phyloP scores from a whole-genome alignment of 2,797 vertebrate species.

The Syndactyla subalaris region DNA sequence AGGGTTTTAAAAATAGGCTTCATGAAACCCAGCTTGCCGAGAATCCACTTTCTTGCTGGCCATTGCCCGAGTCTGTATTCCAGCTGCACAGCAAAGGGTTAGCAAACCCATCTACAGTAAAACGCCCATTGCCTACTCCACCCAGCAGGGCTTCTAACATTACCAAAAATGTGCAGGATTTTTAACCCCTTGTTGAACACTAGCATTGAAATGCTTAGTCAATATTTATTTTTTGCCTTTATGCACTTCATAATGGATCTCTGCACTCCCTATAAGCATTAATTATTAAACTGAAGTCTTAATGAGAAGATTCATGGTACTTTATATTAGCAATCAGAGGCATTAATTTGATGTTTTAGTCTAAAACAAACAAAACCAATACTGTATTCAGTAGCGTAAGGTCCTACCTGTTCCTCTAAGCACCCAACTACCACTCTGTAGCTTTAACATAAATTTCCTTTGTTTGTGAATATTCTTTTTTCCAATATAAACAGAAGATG shows the following conservation, averaged over 20 bases:
- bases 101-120: constrained; percentile 25
- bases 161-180: constrained; percentile 5
- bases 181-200: constrained; percentile 32
- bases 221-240: background rate
- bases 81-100: constrained; percentile 58
- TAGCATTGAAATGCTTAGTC: background rate
- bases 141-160: constrained; percentile 28
- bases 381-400: background rate
- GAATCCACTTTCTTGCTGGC: constrained; percentile 32
- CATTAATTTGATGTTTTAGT: background rate
- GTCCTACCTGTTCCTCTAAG: background rate
- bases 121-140: constrained; percentile 27
- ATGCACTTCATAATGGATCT: background rate
- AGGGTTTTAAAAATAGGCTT: constrained; percentile 20
- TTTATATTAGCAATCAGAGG: background rate
- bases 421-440: background rate
- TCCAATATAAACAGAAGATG: background rate
- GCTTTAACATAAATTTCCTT: background rate
- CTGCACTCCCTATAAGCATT: background rate
- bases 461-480: background rate
- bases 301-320: background rate
- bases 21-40: background rate
- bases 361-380: background rate
- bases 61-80: background rate
- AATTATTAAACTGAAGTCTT: background rate